These are phyloP conservation scores for Caenorhabditis elegans DNA, from an alignment of 1,140 invertebrate genomes.

Conservation along the genomic window WBcel235 BX284603.4:6017501-6018000, in stretches of 20 bases:
- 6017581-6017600: background rate
- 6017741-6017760: background rate
- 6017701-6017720: constrained; percentile 23
- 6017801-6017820: constrained; percentile 36
- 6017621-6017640: background rate
- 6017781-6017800: constrained; percentile 45
- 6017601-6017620: constrained; percentile 5
- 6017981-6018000: background rate
- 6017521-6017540: constrained; percentile 40
- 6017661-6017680: background rate
- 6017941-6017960: constrained; percentile 14
- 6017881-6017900: background rate
- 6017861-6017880: constrained; percentile 11
- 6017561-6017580: constrained; percentile 25
- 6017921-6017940: background rate
- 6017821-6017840: constrained; percentile 40
- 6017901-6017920: constrained; percentile 9
- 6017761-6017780: constrained; percentile 47
- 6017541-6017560: constrained; percentile 21
- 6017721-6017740: background rate
- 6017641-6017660: background rate
- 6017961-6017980: constrained; percentile 40
- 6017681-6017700: constrained; percentile 34
- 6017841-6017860: constrained; percentile 28
- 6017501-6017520: background rate